phyloP scores from a whole-genome alignment of 2,888 invertebrate genomes.

The Cantharis rustica region DNA sequence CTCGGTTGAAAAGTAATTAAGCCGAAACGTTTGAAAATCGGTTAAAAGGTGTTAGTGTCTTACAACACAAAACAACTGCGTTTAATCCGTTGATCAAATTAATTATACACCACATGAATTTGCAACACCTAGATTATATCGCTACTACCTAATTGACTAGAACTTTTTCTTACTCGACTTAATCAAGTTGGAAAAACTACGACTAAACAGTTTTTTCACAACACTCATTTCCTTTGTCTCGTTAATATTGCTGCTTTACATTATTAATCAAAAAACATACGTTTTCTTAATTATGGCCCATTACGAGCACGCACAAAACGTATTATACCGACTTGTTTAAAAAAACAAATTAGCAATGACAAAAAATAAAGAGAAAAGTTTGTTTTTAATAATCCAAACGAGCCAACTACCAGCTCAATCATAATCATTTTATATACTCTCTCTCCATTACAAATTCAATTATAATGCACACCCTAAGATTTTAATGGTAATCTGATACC shows the following conservation, averaged over 20 bases:
- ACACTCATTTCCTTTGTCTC: not conserved
- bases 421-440: not conserved
- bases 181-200: not conserved
- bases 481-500: conserved; percentile 7
- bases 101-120: conserved; percentile 1
- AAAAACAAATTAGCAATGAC: not conserved
- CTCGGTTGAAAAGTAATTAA: conserved; percentile 21
- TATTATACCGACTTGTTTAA: not conserved
- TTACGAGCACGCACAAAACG: not conserved
- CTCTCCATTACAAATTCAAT: not conserved
- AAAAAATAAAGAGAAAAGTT: conserved; percentile 3
- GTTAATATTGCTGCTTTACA: not conserved
- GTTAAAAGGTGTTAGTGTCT: conserved; percentile 11
- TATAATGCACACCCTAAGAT: not conserved
- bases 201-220: not conserved
- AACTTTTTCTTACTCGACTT: not conserved
- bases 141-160: not conserved
- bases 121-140: not conserved
- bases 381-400: not conserved
- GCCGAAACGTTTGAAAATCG: conserved; percentile 18
- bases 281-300: not conserved
- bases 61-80: not conserved
- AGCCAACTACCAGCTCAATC: not conserved
- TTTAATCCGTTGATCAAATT: not conserved
- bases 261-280: not conserved